A percentile compares a stretch with the other conserved stretches of the same genome.
These are phyloP conservation scores for Ostrea edulis DNA, from an alignment of 1,140 invertebrate species.

Conservation along the genomic window DNA sequence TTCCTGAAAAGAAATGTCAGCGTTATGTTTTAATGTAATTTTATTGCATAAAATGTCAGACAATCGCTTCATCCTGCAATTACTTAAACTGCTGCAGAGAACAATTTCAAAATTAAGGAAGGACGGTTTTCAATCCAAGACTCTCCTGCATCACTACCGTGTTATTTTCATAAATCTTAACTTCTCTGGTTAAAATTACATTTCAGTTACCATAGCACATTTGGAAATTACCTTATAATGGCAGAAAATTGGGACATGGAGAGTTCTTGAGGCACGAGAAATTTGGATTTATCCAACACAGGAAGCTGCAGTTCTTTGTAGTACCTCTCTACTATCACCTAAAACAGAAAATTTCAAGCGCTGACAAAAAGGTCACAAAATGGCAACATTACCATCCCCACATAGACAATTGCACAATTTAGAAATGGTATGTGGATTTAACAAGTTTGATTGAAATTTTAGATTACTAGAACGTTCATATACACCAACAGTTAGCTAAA, in stretches of 20 bases:
- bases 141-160: no score
- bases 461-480: neutral
- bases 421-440: neutral
- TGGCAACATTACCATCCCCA: neutral
- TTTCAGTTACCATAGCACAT: no score
- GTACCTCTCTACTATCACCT: conserved; percentile 84
- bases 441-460: neutral
- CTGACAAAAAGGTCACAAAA: neutral
- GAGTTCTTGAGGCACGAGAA: conserved; percentile 85
- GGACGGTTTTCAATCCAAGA: no score
- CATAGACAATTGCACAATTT: neutral
- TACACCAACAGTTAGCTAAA: no score
- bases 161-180: no score
- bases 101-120: no score
- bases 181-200: no score
- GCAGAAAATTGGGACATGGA: conserved; percentile 85
- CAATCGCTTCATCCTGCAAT: no score
- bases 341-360: conserved; percentile 47
- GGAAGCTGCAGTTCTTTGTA: conserved; percentile 83
- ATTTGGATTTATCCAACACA: conserved; percentile 85
- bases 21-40: neutral
- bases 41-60: neutral
- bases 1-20: conserved; percentile 66
- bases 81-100: no score
- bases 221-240: conserved; percentile 82